phyloP scores from a whole-genome alignment of 2,888 invertebrate species.

The Auanema freiburgensis region DNA sequence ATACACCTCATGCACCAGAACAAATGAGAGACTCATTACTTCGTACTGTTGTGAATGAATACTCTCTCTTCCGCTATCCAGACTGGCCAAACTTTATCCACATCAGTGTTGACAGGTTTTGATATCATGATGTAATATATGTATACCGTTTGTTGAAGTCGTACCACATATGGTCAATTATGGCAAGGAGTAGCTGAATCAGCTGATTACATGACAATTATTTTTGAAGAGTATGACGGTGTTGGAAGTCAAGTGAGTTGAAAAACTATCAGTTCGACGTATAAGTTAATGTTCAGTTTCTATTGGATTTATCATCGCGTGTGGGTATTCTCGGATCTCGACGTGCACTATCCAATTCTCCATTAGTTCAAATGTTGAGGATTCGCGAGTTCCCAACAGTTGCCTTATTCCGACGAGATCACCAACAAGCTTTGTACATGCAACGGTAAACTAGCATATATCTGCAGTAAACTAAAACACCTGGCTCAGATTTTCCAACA shows the following conservation, averaged over 20 bases:
- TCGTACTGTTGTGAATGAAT: constrained; percentile 45
- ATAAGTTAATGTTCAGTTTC: constrained; percentile 36
- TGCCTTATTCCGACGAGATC: constrained; percentile 59
- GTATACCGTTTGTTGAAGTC: constrained; percentile 22
- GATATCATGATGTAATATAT: constrained; percentile 2
- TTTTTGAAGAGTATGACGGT: constrained; percentile 60
- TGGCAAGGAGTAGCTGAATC: constrained; percentile 53
- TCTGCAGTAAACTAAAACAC: neutral
- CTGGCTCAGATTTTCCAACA: constrained; percentile 27
- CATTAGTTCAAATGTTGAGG: constrained; percentile 54
- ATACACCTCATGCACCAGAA: constrained; percentile 43
- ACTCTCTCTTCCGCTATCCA: constrained; percentile 51
- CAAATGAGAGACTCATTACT: constrained; percentile 37
- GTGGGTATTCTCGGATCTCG: constrained; percentile 49
- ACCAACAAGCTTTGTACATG: constrained; percentile 63
- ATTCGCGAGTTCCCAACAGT: constrained; percentile 56
- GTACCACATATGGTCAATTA: constrained; percentile 58
- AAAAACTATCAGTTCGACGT: too few species aligned
- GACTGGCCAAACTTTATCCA: constrained; percentile 62
- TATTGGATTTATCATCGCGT: constrained; percentile 55
- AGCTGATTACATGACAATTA: constrained; percentile 58
- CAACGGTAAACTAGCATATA: constrained; percentile 29
- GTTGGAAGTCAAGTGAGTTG: constrained; percentile 48
- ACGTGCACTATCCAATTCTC: constrained; percentile 54
- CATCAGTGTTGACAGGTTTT: constrained; percentile 49